Conservation (phyloP, 2,888 invertebrate genomes). For the Drosophila nigricruria region DNA sequence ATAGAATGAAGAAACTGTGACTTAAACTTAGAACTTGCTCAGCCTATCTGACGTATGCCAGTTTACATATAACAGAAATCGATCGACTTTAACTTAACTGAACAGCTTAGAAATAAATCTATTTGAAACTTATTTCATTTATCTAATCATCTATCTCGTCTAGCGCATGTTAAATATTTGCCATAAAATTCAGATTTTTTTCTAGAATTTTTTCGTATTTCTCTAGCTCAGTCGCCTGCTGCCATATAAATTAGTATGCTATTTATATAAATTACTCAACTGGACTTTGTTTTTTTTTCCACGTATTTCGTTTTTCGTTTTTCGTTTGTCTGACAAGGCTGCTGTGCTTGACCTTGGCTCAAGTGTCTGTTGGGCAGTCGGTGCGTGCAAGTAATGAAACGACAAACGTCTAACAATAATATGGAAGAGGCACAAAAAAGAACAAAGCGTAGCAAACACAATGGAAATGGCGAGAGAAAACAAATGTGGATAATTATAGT, state of each 20-base stretch:
- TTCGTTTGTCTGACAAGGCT: conserved; percentile 14
- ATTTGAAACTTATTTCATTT: neutral
- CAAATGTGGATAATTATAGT: conserved; percentile 71
- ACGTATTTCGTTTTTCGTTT: neutral
- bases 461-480: conserved; percentile 14
- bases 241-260: conserved; percentile 51
- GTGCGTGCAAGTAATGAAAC: conserved; percentile 58
- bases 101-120: neutral
- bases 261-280: conserved; percentile 61
- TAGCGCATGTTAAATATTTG: neutral
- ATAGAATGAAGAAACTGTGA: no score
- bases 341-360: conserved; percentile 41
- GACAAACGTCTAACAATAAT: conserved; percentile 42
- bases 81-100: neutral
- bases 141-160: neutral
- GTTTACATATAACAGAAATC: neutral
- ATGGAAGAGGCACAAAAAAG: neutral
- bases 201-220: neutral
- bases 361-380: conserved; percentile 15
- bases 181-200: neutral
- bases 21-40: no score
- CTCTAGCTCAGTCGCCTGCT: neutral
- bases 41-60: neutral
- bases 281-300: neutral
- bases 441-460: neutral